Conservation (phyloP, 2,113 vertebrate genomes). For the Noturus placidus region DNA sequence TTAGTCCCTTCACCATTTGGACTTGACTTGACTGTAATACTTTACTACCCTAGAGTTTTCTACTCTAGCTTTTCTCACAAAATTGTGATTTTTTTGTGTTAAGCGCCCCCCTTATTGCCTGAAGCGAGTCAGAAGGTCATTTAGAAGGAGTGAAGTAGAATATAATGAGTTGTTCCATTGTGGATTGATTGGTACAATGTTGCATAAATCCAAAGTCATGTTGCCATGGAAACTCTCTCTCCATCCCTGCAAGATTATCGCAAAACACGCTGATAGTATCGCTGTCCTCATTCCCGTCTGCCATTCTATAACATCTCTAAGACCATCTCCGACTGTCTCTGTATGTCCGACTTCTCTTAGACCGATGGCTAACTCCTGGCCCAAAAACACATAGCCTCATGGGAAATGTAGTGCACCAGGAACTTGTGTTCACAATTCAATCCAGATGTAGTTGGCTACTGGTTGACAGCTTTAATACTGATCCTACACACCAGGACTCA, state of each 20-base stretch:
- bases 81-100: not conserved
- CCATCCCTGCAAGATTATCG: not conserved
- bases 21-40: no score
- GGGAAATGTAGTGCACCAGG: conserved; percentile 27
- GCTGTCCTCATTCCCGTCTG: not conserved
- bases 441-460: not conserved
- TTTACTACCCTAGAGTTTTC: no score
- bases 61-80: not conserved
- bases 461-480: not conserved
- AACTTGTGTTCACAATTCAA: not conserved
- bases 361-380: conserved; percentile 23
- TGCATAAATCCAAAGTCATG: conserved; percentile 4
- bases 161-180: not conserved
- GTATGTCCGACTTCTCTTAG: conserved; percentile 16
- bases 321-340: not conserved
- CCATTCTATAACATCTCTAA: not conserved
- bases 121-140: not conserved
- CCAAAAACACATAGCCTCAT: conserved; percentile 15
- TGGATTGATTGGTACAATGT: conserved; percentile 3
- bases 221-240: not conserved
- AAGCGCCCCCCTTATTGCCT: not conserved
- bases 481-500: conserved; percentile 9
- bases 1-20: no score
- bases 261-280: not conserved
- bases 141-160: not conserved